A percentile compares a stretch with the other conserved stretches of the same genome.
These are phyloP conservation scores for Rhimphoctona megacephalus DNA, from an alignment of 2,888 invertebrate species.

Conservation along the genomic window DNA sequence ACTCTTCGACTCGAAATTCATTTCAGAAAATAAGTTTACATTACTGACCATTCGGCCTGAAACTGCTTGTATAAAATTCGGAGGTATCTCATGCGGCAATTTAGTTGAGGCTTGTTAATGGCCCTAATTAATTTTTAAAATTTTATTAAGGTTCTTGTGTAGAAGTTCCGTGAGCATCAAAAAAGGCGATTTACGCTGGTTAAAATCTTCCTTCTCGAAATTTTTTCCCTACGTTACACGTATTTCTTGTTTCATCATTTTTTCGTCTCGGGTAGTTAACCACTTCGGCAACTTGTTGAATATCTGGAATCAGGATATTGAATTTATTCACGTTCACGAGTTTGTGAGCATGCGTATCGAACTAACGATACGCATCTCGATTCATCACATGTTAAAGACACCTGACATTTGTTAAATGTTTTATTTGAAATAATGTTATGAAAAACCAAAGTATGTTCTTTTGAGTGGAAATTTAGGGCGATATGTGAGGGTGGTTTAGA, in stretches of 20 bases:
- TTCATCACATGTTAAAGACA: neutral
- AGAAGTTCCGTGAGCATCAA: neutral
- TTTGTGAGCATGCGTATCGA: conserved; percentile 24
- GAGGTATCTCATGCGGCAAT: neutral
- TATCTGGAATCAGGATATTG: neutral
- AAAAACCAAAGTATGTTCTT: neutral
- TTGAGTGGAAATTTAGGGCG: neutral
- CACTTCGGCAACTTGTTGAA: conserved; percentile 24
- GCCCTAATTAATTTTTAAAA: neutral
- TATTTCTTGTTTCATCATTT: neutral
- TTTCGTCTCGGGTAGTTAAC: neutral
- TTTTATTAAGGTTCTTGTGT: neutral
- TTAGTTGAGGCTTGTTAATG: neutral
- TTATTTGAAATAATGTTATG: neutral
- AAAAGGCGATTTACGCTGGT: neutral
- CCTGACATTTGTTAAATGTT: neutral
- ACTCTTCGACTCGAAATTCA: neutral
- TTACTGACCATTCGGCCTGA: neutral
- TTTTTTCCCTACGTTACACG: neutral
- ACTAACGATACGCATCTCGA: neutral
- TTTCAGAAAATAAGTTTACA: neutral
- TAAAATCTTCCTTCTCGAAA: neutral
- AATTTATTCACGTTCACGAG: neutral
- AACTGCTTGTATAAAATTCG: neutral
- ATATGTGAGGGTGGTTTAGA: neutral